Conservation (phyloP, 2,888 invertebrate genomes). For the Drosophila prostipennis region DNA sequence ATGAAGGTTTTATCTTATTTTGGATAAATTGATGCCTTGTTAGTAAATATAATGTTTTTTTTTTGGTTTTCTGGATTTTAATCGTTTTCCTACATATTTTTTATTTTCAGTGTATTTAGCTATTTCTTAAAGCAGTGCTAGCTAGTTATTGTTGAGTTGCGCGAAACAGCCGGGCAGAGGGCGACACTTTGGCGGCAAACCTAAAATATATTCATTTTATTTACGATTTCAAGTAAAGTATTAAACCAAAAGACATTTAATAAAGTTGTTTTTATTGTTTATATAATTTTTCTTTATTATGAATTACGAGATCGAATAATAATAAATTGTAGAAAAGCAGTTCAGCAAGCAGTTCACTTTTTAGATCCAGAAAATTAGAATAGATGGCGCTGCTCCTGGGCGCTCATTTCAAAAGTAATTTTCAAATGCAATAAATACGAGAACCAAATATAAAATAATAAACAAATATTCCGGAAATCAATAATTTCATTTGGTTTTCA, state of each 20-base stretch:
- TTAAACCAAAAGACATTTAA: background rate
- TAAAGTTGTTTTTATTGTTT: background rate
- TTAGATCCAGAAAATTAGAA: accelerated
- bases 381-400: background rate
- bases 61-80: too few species aligned
- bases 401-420: background rate
- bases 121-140: background rate
- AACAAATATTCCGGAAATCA: background rate
- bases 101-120: background rate
- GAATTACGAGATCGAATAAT: slow-evolving; percentile 1
- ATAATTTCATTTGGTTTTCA: slow-evolving; percentile 40
- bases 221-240: background rate
- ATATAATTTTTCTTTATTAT: background rate
- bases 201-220: background rate
- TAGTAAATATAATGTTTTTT: too few species aligned
- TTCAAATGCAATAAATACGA: slow-evolving; percentile 27
- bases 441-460: background rate
- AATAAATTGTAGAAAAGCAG: background rate
- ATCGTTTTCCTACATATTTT: too few species aligned
- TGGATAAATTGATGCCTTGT: too few species aligned
- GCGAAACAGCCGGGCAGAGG: background rate
- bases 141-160: background rate
- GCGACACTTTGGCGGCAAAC: background rate
- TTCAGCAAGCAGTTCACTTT: background rate
- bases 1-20: too few species aligned